Conservation (phyloP, 1,140 invertebrate genomes). For the Bactericera cockerelli region DNA sequence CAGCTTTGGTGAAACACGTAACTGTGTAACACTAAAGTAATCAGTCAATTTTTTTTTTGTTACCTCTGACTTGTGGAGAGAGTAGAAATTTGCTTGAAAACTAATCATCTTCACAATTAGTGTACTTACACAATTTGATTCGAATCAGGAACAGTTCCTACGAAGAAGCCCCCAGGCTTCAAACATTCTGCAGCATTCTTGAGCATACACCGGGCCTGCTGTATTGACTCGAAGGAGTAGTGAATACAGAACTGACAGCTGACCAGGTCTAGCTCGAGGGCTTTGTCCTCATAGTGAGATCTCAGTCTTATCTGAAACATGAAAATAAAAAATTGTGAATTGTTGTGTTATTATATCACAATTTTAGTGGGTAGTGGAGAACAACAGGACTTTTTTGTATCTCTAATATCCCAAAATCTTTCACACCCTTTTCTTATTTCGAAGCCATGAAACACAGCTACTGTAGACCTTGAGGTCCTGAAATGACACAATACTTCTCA, state of each 20-base stretch:
- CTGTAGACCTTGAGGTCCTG: too few species aligned
- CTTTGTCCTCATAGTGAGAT: constrained; percentile 35
- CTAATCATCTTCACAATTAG: too few species aligned
- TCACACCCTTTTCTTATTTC: too few species aligned
- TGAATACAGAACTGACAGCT: constrained; percentile 97
- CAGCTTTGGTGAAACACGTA: too few species aligned
- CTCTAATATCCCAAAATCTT: too few species aligned
- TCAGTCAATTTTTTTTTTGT: constrained; percentile 11
- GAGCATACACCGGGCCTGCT: constrained; percentile 86
- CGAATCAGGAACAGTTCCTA: constrained; percentile 90
- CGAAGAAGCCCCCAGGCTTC: constrained; percentile 79
- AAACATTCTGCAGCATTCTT: constrained; percentile 82
- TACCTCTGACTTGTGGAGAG: neutral
- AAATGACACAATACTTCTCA: too few species aligned
- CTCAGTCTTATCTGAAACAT: constrained; percentile 44
- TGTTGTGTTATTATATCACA: too few species aligned
- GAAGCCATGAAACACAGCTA: too few species aligned
- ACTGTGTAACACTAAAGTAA: neutral
- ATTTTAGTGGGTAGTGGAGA: too few species aligned
- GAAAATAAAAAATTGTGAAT: too few species aligned
- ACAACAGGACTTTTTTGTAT: too few species aligned
- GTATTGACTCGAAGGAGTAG: constrained; percentile 85
- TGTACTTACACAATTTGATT: constrained; percentile 71
- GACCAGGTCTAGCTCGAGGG: constrained; percentile 59
- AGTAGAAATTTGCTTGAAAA: neutral